Evolutionary conservation across 2,797 vertebrate genomes (phyloP).

Genomic region (Staurois parvus): DNA sequence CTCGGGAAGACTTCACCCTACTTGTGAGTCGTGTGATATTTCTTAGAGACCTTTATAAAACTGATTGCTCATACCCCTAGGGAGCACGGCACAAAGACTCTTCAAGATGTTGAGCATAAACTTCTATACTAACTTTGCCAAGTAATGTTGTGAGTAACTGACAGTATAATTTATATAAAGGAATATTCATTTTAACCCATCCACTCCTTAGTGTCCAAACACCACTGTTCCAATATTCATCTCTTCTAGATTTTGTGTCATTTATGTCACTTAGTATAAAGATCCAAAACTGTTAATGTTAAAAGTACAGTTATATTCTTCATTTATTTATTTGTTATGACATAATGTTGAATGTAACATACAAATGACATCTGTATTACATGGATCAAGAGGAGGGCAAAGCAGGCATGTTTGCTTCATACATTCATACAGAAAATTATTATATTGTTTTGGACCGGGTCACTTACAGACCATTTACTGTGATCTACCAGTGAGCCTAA

Average conservation of each 20-base stretch:
- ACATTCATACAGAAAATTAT: no score
- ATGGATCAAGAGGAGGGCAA: no score
- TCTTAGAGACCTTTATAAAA: slow-evolving; percentile 57
- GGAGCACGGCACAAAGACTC: slow-evolving; percentile 20
- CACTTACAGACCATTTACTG: no score
- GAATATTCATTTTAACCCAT: slow-evolving; percentile 29
- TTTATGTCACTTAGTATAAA: not conserved
- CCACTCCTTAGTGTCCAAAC: not conserved
- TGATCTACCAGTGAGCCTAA: no score
- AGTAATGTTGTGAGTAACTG: slow-evolving; percentile 16
- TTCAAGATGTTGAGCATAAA: slow-evolving; percentile 17
- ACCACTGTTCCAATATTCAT: not conserved
- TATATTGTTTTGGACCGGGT: no score
- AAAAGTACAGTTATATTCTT: not conserved
- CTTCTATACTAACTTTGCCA: slow-evolving; percentile 40
- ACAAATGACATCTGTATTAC: not conserved
- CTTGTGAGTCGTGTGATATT: slow-evolving; percentile 44
- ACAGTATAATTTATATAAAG: slow-evolving; percentile 12
- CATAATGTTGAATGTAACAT: not conserved
- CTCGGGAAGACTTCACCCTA: slow-evolving; percentile 26
- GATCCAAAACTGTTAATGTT: not conserved
- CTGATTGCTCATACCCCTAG: slow-evolving; percentile 45
- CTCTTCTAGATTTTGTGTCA: not conserved
- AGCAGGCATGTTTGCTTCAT: no score
- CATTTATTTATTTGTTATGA: not conserved